A percentile compares a stretch with the other conserved stretches of the same genome.
phyloP scores from a whole-genome alignment of 2,888 invertebrate genomes.

The Gerris lacustris region DNA sequence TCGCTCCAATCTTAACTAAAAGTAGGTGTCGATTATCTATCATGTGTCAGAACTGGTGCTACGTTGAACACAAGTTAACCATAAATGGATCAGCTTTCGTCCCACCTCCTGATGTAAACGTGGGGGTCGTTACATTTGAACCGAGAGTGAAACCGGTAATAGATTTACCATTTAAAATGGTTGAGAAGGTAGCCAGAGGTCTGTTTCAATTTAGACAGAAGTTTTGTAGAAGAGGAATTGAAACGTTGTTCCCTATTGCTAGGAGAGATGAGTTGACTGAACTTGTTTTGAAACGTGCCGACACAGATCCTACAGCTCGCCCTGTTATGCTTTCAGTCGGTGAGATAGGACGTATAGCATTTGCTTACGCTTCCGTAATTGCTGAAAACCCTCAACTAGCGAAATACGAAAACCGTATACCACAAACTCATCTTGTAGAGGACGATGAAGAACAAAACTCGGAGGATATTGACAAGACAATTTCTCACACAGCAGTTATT shows the following conservation, averaged over 20 bases:
- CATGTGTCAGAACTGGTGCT: constrained; percentile 88
- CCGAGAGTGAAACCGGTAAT: constrained; percentile 67
- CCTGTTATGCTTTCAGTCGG: constrained; percentile 63
- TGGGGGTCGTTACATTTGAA: constrained; percentile 79
- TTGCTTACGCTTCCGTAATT: constrained; percentile 62
- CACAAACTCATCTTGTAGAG: neutral
- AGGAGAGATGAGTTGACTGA: constrained; percentile 50
- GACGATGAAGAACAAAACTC: neutral
- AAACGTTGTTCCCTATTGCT: constrained; percentile 63
- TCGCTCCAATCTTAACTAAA: constrained; percentile 51
- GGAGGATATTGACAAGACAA: no score
- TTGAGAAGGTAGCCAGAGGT: constrained; percentile 79
- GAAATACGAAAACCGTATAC: constrained; percentile 20
- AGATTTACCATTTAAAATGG: constrained; percentile 61
- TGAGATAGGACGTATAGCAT: constrained; percentile 64
- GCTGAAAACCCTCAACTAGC: constrained; percentile 25
- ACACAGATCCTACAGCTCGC: constrained; percentile 54
- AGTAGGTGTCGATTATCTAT: constrained; percentile 82
- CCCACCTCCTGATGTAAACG: constrained; percentile 92
- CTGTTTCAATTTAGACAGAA: constrained; percentile 84
- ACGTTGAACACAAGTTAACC: constrained; percentile 66
- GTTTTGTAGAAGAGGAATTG: constrained; percentile 54
- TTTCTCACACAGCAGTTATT: no score
- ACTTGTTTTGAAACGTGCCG: constrained; percentile 56
- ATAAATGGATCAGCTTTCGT: constrained; percentile 85